A percentile compares a stretch with the other conserved stretches of the same genome.
phyloP scores from a whole-genome alignment of 2,113 vertebrate species.

The Hoplias malabaricus region DNA sequence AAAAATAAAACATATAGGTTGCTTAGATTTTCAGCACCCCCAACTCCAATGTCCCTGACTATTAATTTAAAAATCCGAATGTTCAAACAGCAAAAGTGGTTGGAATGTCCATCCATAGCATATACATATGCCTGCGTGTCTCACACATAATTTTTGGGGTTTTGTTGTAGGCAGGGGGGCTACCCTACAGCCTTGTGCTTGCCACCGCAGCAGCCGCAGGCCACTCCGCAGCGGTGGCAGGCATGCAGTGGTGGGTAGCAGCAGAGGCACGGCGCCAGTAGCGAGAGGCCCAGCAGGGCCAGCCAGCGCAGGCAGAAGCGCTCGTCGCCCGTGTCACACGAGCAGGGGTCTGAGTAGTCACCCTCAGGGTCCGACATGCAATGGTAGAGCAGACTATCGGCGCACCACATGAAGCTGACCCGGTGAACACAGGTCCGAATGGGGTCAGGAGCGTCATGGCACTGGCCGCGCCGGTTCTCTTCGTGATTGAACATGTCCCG shows the following conservation, averaged over 20 bases:
- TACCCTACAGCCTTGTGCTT: slow-evolving; percentile 83
- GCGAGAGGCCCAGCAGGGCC: slow-evolving; percentile 89
- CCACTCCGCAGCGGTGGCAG: slow-evolving; percentile 90
- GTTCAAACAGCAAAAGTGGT: neutral
- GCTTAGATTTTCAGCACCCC: neutral
- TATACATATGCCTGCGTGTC: slow-evolving; percentile 69
- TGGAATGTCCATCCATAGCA: neutral
- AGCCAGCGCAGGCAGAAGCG: slow-evolving; percentile 95
- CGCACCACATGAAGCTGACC: slow-evolving; percentile 97
- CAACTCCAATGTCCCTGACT: neutral
- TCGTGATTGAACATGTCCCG: slow-evolving; percentile 89
- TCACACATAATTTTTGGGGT: slow-evolving; percentile 20
- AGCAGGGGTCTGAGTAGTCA: slow-evolving; percentile 97
- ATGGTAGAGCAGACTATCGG: slow-evolving; percentile 98
- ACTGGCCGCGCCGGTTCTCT: slow-evolving; percentile 87
- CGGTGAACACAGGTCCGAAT: slow-evolving; percentile 86
- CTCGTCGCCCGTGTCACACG: slow-evolving; percentile 91
- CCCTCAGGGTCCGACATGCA: slow-evolving; percentile 99
- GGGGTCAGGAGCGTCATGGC: slow-evolving; percentile 93
- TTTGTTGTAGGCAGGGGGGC: slow-evolving; percentile 21
- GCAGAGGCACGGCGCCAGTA: slow-evolving; percentile 97
- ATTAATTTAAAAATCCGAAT: neutral
- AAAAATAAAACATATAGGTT: neutral
- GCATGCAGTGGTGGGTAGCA: slow-evolving; percentile 94
- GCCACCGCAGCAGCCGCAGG: slow-evolving; percentile 93